These are phyloP conservation scores for Drosophila tsacasi DNA, from an alignment of 1,140 invertebrate genomes.

Conservation along the genomic window DNA sequence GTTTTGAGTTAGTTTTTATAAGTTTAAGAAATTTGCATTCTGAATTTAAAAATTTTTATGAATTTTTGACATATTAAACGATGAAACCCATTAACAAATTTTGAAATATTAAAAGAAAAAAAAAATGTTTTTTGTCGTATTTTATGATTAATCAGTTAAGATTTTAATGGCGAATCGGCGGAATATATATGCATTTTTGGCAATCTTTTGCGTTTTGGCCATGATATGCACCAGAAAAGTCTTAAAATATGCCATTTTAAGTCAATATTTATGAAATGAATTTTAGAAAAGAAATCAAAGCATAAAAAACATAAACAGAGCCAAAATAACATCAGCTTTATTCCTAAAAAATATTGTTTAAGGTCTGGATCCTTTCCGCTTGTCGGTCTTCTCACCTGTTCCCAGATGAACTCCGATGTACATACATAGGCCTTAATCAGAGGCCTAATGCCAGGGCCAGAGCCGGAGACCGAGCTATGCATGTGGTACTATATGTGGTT, in stretches of 20 bases:
- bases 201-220: background rate
- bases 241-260: background rate
- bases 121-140: no score
- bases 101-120: background rate
- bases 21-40: background rate
- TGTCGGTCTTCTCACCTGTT: background rate
- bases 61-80: background rate
- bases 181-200: background rate
- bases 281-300: background rate
- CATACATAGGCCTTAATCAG: no score
- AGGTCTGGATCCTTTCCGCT: background rate
- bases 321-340: background rate
- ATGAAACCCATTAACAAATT: background rate
- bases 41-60: background rate
- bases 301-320: background rate
- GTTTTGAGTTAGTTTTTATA: background rate
- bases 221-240: background rate
- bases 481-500: background rate
- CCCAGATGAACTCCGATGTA: background rate
- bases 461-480: background rate
- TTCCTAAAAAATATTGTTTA: background rate
- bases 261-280: background rate
- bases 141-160: background rate
- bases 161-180: background rate
- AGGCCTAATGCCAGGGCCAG: constrained; percentile 16